These are phyloP conservation scores for Conomelus anceps DNA, from an alignment of 2,888 invertebrate genomes.

Conservation along the genomic window DNA sequence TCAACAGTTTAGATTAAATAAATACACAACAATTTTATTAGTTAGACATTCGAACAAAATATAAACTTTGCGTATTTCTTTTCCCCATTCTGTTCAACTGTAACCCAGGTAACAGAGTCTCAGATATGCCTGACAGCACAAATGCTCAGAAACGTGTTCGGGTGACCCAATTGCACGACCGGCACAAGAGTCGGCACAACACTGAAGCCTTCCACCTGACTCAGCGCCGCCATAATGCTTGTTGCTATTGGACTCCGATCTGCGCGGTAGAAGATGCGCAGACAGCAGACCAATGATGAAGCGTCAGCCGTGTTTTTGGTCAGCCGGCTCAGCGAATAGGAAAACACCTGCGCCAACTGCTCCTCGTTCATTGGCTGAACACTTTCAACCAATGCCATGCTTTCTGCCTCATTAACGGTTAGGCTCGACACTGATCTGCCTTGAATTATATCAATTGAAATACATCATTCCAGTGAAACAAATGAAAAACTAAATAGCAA, in stretches of 20 bases:
- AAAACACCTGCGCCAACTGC: slow-evolving; percentile 46
- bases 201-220: slow-evolving; percentile 39
- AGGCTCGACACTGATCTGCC: slow-evolving; percentile 44
- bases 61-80: not conserved
- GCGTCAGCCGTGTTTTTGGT: slow-evolving; percentile 38
- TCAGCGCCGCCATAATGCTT: slow-evolving; percentile 26
- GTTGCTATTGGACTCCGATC: slow-evolving; percentile 26
- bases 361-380: slow-evolving; percentile 39
- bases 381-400: slow-evolving; percentile 35
- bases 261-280: slow-evolving; percentile 29
- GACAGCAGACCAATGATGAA: slow-evolving; percentile 25
- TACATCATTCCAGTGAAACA: too few species aligned
- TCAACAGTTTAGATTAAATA: not conserved
- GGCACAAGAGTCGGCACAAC: slow-evolving; percentile 71
- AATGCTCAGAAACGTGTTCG: slow-evolving; percentile 74
- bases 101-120: slow-evolving; percentile 14
- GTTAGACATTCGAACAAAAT: not conserved
- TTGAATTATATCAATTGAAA: slow-evolving; percentile 22
- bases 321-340: slow-evolving; percentile 47
- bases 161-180: slow-evolving; percentile 70
- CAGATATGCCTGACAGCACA: slow-evolving; percentile 71
- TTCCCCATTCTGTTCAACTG: not conserved
- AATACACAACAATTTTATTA: not conserved
- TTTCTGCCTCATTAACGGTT: slow-evolving; percentile 41
- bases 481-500: too few species aligned